These are phyloP conservation scores for Mohoua ochrocephala DNA, from an alignment of 2,113 vertebrate species.

Conservation along the genomic window DNA sequence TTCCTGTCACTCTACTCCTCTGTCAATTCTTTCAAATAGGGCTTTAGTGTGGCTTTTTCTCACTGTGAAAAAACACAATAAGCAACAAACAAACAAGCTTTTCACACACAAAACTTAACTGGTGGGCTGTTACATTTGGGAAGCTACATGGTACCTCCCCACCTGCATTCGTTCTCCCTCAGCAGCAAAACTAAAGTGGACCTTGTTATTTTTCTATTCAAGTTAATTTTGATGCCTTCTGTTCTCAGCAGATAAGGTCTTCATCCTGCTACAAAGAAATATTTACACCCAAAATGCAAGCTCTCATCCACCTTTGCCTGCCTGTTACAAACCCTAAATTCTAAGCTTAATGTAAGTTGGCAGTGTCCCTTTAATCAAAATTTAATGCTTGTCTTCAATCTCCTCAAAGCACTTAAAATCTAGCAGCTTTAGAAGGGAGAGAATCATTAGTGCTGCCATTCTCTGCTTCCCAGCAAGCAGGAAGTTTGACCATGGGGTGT, in stretches of 20 bases:
- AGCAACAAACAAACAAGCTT: not conserved
- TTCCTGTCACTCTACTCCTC: not conserved
- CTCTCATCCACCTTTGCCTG: not conserved
- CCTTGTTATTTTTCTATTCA: not conserved
- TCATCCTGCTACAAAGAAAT: not conserved
- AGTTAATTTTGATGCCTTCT: not conserved
- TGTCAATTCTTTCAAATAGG: not conserved
- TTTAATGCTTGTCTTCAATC: conserved; percentile 12
- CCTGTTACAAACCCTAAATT: not conserved
- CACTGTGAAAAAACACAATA: not conserved
- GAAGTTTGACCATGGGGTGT: not conserved
- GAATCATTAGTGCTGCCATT: not conserved
- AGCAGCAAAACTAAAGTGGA: not conserved
- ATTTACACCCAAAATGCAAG: not conserved
- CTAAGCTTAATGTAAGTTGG: not conserved
- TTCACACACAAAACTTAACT: not conserved
- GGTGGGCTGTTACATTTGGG: not conserved
- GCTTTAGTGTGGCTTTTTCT: not conserved
- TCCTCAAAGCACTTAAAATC: conserved; percentile 11
- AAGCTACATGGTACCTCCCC: not conserved
- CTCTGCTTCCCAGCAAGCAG: not conserved
- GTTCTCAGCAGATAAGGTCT: not conserved
- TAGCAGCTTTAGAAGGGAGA: not conserved
- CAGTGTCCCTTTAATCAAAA: conserved; percentile 48
- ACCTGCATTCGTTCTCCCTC: not conserved